Percentiles rank a stretch among this genome's conserved stretches.
phyloP scores from a whole-genome alignment of 1,140 invertebrate species.

The Ganaspis sp. region DNA sequence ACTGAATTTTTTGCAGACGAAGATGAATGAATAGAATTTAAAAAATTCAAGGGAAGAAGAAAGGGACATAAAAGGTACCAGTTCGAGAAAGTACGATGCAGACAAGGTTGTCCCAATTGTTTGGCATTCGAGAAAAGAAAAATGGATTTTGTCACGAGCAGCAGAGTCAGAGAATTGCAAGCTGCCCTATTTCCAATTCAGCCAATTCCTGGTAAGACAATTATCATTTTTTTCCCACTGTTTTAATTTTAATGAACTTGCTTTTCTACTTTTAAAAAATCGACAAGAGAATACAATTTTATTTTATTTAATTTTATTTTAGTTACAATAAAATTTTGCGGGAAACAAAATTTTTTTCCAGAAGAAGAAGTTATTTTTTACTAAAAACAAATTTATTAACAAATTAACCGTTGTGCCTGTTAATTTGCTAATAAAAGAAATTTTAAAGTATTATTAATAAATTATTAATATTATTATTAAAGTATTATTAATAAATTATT shows the following conservation, averaged over 20 bases:
- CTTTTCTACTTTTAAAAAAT: not conserved
- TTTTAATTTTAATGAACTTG: not conserved
- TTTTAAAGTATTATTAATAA: no score
- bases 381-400: no score
- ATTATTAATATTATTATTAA: no score
- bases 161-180: slow-evolving; percentile 79
- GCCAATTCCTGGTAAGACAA: slow-evolving; percentile 65
- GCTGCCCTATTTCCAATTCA: slow-evolving; percentile 78
- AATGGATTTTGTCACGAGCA: slow-evolving; percentile 56
- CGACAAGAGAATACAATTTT: no score
- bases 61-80: not conserved
- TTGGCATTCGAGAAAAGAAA: slow-evolving; percentile 19
- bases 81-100: slow-evolving; percentile 21
- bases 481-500: no score
- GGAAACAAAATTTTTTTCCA: no score
- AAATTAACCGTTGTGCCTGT: no score
- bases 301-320: no score
- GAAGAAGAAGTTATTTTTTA: no score
- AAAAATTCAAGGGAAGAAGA: not conserved
- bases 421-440: no score
- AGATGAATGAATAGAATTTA: not conserved
- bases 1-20: not conserved
- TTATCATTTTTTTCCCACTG: not conserved
- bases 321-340: no score
- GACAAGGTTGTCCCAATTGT: slow-evolving; percentile 13